These are phyloP conservation scores for Schizopygopsis malacanthus DNA, from an alignment of 2,797 vertebrate species.

Conservation along the genomic window DNA sequence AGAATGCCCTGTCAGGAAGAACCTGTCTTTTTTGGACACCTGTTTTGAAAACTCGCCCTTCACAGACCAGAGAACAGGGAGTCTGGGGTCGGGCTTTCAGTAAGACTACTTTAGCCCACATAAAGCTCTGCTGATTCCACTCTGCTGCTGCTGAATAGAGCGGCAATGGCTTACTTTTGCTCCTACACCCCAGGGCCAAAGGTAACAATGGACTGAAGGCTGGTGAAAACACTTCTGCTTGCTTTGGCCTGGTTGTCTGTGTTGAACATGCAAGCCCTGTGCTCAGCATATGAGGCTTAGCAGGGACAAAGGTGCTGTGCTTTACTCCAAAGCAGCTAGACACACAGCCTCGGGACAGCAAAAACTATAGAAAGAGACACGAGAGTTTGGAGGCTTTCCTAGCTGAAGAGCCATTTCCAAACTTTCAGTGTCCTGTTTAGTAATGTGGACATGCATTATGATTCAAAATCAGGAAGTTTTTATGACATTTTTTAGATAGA, in stretches of 20 bases:
- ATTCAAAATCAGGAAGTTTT: neutral
- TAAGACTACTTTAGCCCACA: conserved; percentile 53
- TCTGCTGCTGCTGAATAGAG: conserved; percentile 47
- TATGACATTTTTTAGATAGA: neutral
- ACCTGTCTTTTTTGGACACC: conserved; percentile 24
- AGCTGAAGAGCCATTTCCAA: neutral
- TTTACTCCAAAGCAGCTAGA: conserved; percentile 22
- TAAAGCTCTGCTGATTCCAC: conserved; percentile 56
- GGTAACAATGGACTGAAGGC: conserved; percentile 39
- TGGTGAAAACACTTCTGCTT: conserved; percentile 47
- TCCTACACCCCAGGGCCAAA: conserved; percentile 39
- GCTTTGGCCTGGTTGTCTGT: conserved; percentile 26
- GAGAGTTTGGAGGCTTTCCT: conserved; percentile 6
- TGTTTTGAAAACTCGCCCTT: conserved; percentile 42
- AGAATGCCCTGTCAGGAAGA: neutral
- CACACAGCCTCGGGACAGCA: conserved; percentile 44
- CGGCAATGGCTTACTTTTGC: conserved; percentile 30
- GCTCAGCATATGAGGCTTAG: conserved; percentile 49
- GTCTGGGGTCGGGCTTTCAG: conserved; percentile 16
- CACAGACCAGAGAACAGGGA: conserved; percentile 29
- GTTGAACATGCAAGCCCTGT: conserved; percentile 31
- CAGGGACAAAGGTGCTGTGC: conserved; percentile 39
- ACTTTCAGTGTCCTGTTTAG: neutral
- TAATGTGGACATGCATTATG: neutral
- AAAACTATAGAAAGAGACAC: neutral